Evolutionary conservation across 1,140 invertebrate species (phyloP).

Genomic region (Hyphantria cunea): DNA sequence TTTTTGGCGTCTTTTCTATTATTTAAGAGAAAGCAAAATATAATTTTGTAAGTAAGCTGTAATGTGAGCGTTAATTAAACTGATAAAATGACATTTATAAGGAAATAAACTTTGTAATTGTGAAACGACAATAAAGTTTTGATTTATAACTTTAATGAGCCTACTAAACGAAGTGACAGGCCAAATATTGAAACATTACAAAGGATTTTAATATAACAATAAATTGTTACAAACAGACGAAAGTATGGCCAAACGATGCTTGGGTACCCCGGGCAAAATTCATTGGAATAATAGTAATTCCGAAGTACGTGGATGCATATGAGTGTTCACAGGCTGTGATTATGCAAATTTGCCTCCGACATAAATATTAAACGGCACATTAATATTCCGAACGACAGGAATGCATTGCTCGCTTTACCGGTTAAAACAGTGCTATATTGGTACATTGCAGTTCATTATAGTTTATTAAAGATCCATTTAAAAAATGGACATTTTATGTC

Average conservation of each 20-base stretch:
- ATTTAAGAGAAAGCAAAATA: no score
- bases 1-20: no score
- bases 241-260: background rate
- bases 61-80: no score
- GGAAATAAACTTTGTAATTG: no score
- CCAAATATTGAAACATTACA: background rate
- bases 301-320: conserved; percentile 53
- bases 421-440: conserved; percentile 56
- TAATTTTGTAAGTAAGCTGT: no score
- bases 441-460: conserved; percentile 47
- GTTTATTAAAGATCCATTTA: conserved; percentile 54
- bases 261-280: conserved; percentile 54
- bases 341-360: conserved; percentile 77
- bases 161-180: conserved; percentile 1
- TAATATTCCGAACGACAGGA: conserved; percentile 78
- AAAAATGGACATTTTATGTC: conserved; percentile 14
- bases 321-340: conserved; percentile 69
- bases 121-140: no score
- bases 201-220: background rate
- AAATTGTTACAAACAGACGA: conserved; percentile 6
- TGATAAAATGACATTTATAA: no score
- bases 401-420: conserved; percentile 71
- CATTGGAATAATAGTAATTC: conserved; percentile 68
- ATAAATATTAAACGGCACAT: conserved; percentile 79
- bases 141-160: no score